A percentile compares a stretch with the other conserved stretches of the same genome.
phyloP scores from a whole-genome alignment of 2,888 invertebrate genomes.

The Tetrapedia diversipes region DNA sequence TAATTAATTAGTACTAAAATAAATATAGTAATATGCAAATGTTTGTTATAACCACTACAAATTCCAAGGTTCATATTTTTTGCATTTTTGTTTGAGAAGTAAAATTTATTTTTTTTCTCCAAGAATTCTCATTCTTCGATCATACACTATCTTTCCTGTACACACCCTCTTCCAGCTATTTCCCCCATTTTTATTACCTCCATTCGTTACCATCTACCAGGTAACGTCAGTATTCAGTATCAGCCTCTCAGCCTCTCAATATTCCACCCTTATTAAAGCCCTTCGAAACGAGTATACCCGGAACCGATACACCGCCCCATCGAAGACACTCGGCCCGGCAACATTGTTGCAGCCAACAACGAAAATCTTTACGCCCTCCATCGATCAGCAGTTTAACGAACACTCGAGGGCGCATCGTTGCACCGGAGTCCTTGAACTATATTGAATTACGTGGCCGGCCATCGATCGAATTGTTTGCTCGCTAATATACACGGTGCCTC shows the following conservation, averaged over 20 bases:
- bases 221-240: background rate
- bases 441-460: slow-evolving; percentile 31
- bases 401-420: slow-evolving; percentile 35
- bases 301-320: slow-evolving; percentile 3
- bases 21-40: too few relatives aligned
- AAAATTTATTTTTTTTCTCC: too few relatives aligned
- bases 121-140: too few relatives aligned
- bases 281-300: slow-evolving; percentile 6
- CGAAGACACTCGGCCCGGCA: background rate
- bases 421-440: slow-evolving; percentile 37
- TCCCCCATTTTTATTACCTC: background rate
- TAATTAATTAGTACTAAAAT: too few relatives aligned
- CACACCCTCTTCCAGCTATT: background rate
- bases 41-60: too few relatives aligned
- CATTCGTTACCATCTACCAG: background rate
- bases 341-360: slow-evolving; percentile 26
- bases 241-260: background rate
- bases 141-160: background rate
- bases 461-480: slow-evolving; percentile 49
- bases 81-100: too few relatives aligned
- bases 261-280: slow-evolving; percentile 3
- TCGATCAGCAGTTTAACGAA: slow-evolving; percentile 41
- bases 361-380: slow-evolving; percentile 25
- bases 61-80: too few relatives aligned
- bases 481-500: background rate